These are phyloP conservation scores for Tetramorium parvispinum DNA, from an alignment of 1,140 invertebrate genomes.

Conservation along the genomic window DNA sequence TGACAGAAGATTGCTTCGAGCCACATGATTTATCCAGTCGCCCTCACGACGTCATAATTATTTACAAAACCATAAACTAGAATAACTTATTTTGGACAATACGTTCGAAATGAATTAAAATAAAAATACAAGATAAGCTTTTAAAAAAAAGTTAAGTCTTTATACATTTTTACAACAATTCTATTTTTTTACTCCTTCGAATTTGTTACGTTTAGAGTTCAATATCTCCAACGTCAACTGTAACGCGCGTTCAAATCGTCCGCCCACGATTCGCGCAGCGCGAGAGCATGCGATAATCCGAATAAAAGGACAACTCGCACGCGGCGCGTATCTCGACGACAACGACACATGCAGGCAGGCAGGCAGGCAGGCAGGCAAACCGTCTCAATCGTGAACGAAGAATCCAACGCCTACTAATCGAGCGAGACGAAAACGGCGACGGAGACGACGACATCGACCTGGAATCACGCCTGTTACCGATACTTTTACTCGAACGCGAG, in stretches of 20 bases:
- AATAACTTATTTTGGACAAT: background rate
- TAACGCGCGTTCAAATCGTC: slow-evolving; percentile 25
- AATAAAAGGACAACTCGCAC: slow-evolving; percentile 38
- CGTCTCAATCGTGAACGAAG: slow-evolving; percentile 36
- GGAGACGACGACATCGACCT: background rate
- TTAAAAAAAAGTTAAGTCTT: background rate
- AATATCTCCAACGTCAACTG: slow-evolving; percentile 4
- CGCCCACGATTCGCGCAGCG: slow-evolving; percentile 42
- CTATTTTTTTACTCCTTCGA: background rate
- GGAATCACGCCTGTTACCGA: slow-evolving; percentile 1
- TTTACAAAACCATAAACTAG: background rate
- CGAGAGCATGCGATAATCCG: slow-evolving; percentile 42
- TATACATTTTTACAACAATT: background rate
- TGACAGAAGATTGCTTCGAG: background rate
- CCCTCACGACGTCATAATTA: background rate
- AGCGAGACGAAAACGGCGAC: slow-evolving; percentile 11
- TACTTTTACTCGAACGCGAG: background rate
- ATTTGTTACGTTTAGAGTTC: background rate
- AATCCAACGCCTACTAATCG: slow-evolving; percentile 45
- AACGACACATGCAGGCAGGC: background rate
- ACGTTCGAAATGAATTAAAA: background rate
- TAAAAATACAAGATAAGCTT: background rate
- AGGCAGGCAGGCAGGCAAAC: background rate
- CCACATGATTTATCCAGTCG: slow-evolving; percentile 20
- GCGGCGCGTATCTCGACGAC: slow-evolving; percentile 34